A percentile compares a stretch with the other conserved stretches of the same genome.
Conservation (phyloP, 2,888 invertebrate genomes). For the Apotomis turbidana region DNA sequence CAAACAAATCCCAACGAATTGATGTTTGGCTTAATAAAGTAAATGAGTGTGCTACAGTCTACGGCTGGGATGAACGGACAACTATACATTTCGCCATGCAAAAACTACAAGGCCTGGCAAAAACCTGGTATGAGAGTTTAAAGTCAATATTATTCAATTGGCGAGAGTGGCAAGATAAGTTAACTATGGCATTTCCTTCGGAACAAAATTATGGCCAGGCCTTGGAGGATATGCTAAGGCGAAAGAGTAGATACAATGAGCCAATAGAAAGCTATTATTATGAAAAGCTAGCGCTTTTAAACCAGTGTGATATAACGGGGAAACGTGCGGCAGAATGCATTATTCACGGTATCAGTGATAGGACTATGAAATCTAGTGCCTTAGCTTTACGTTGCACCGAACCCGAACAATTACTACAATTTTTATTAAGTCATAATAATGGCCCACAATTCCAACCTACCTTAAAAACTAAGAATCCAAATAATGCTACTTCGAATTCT, state of each 20-base stretch:
- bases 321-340: slow-evolving; percentile 41
- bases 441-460: slow-evolving; percentile 8
- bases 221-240: slow-evolving; percentile 3
- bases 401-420: slow-evolving; percentile 38
- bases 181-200: slow-evolving; percentile 1
- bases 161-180: slow-evolving; percentile 6
- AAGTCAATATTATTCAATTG: slow-evolving; percentile 4
- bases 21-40: too few species aligned
- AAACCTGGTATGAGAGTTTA: slow-evolving; percentile 16
- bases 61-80: slow-evolving; percentile 24
- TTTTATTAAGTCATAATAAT: slow-evolving; percentile 27
- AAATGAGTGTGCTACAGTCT: slow-evolving; percentile 20
- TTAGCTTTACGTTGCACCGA: slow-evolving; percentile 41
- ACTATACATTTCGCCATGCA: slow-evolving; percentile 17
- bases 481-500: too few species aligned
- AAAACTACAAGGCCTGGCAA: slow-evolving; percentile 14
- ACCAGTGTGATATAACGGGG: slow-evolving; percentile 41
- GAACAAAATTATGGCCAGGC: slow-evolving; percentile 8
- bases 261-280: slow-evolving; percentile 10
- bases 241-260: slow-evolving; percentile 8
- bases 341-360: slow-evolving; percentile 44
- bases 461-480: neutral
- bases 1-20: neutral
- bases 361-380: slow-evolving; percentile 42
- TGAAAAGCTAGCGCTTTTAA: slow-evolving; percentile 1